Evolutionary conservation across 1,140 invertebrate genomes (phyloP).

Genomic region (Onthophagus taurus): DNA sequence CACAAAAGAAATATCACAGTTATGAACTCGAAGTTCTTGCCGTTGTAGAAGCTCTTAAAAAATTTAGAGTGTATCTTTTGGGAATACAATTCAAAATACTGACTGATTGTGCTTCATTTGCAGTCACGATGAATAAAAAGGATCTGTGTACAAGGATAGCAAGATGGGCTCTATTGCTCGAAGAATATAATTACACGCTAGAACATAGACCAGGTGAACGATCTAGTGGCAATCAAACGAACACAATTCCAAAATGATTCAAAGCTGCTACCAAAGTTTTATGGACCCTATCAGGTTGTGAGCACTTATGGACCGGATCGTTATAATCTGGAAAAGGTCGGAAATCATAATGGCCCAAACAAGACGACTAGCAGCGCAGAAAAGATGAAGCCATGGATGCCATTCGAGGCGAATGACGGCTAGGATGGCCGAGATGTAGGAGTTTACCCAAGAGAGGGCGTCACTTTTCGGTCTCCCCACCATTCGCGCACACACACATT

Average conservation of each 20-base stretch:
- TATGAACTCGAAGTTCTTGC: conserved; percentile 10
- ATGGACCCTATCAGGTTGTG: conserved; percentile 36
- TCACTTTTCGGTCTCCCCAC: too few relatives aligned
- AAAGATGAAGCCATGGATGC: too few relatives aligned
- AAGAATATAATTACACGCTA: conserved; percentile 20
- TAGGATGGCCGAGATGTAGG: too few relatives aligned
- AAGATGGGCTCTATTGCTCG: conserved; percentile 22
- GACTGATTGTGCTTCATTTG: conserved; percentile 10
- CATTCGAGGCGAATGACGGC: too few relatives aligned
- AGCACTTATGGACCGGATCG: too few relatives aligned
- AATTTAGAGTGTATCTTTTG: conserved; percentile 9
- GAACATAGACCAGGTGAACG: conserved; percentile 23
- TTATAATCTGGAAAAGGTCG: too few relatives aligned
- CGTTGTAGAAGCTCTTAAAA: conserved; percentile 7
- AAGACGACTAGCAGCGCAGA: too few relatives aligned
- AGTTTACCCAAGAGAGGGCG: too few relatives aligned
- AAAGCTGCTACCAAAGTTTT: conserved; percentile 33
- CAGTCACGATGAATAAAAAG: conserved; percentile 27
- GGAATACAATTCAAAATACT: conserved; percentile 12
- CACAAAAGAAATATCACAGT: conserved; percentile 7
- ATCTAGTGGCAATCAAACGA: conserved; percentile 35
- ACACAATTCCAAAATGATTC: conserved; percentile 32
- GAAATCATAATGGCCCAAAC: too few relatives aligned
- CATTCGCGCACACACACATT: too few relatives aligned
- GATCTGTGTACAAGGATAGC: conserved; percentile 31